Evolutionary conservation across 2,888 invertebrate species (phyloP).

Genomic region (Aporophyla nigra): DNA sequence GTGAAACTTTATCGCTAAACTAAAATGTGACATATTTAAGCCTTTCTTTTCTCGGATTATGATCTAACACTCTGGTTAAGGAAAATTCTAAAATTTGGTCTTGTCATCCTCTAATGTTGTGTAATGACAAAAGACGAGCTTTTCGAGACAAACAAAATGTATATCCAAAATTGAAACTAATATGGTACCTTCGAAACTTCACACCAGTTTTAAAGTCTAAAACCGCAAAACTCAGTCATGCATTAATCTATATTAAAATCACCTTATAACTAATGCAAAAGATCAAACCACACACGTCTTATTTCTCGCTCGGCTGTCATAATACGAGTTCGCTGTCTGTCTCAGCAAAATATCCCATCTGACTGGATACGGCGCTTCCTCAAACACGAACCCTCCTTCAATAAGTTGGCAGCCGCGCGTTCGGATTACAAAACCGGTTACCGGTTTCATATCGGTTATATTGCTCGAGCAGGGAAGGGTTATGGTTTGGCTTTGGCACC

Average conservation of each 20-base stretch:
- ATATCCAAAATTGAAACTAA: background rate
- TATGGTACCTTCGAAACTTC: background rate
- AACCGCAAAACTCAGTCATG: background rate
- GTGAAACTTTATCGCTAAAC: background rate
- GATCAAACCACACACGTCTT: constrained; percentile 26
- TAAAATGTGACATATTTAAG: background rate
- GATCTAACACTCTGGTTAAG: background rate
- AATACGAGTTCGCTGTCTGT: constrained; percentile 49
- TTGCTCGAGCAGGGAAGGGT: constrained; percentile 48
- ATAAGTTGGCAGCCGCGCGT: constrained; percentile 56
- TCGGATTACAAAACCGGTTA: constrained; percentile 66
- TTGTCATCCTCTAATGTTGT: background rate
- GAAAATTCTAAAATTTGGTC: background rate
- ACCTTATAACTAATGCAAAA: constrained; percentile 33
- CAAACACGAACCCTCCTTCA: constrained; percentile 64
- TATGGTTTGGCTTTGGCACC: constrained; percentile 42
- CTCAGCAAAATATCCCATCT: constrained; percentile 56
- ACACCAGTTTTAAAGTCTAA: background rate
- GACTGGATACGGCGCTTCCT: constrained; percentile 62
- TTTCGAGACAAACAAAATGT: background rate
- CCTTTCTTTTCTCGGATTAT: background rate
- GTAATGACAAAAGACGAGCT: background rate
- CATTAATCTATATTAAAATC: constrained; percentile 20
- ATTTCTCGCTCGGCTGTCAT: constrained; percentile 48
- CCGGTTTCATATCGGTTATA: constrained; percentile 53